Evolutionary conservation across 2,797 vertebrate genomes (phyloP).

Genomic region (Synaphobranchus kaupii): DNA sequence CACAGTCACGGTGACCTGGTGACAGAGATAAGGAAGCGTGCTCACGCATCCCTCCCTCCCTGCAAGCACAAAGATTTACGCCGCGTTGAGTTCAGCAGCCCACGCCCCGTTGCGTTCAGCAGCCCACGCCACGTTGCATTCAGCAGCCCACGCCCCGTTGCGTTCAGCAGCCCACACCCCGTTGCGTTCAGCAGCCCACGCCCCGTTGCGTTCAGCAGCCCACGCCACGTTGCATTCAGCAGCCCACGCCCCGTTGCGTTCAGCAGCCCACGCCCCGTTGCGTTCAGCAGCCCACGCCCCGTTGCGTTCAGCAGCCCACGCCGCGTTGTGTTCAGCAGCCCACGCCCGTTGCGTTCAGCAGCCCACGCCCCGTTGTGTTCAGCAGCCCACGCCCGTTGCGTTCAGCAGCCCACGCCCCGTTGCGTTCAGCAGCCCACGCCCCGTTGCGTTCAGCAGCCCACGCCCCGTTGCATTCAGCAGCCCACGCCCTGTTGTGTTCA

Average conservation of each 20-base stretch:
- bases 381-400: not conserved
- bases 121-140: not conserved
- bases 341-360: no score
- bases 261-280: not conserved
- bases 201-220: no score
- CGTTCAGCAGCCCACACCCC: no score
- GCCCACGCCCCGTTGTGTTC: not conserved
- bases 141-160: not conserved
- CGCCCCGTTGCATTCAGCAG: not conserved
- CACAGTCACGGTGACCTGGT: not conserved
- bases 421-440: not conserved
- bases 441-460: no score
- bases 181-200: not conserved
- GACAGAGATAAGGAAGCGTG: not conserved
- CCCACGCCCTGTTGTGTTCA: no score
- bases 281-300: not conserved
- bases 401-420: no score
- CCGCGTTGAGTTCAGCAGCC: not conserved
- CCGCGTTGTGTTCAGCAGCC: not conserved
- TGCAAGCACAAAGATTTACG: not conserved
- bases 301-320: no score
- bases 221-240: not conserved
- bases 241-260: no score
- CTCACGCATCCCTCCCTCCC: not conserved
- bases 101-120: not conserved